Base-by-base conservation (phyloP, 92 coral and sea anemone species). In the Phymanthus crucifer region DNA sequence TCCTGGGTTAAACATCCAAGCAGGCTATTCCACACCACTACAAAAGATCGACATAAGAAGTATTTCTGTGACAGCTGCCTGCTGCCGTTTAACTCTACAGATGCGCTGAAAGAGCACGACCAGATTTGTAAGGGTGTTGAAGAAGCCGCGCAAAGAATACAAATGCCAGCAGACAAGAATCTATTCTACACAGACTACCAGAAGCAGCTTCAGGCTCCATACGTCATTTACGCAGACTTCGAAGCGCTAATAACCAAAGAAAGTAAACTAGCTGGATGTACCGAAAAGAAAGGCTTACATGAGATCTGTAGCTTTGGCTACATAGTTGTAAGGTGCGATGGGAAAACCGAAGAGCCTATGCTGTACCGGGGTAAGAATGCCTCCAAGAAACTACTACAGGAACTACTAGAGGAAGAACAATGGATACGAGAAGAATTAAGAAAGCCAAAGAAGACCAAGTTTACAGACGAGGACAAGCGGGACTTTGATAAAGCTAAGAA, bases 171-270 rank as follows among this genome's bases (percentile, higher is more conserved):
- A 36, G 26, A 70, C 36, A 23, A n/a, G 23, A 26, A 70, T 3
- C 12, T 67, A 1, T 67, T 17, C 29, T 70, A 56, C 66, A 19
- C 66, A 1, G 66, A 56, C 29, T 31, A 34, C 19, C 48, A 35
- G 2, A 70, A 70, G 27, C 74, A 70, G 11, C 3, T 70, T 24
- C 48, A 32, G 6, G 50, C 36, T 2, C 74, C 74, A 11, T 70
- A 70, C 37, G 74, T 70, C 7, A 70, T 70, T 23, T 70, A 70
- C 19, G 74, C 74, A 0, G 74, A 70, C 33, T 70, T 70, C 37
- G 48, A 70, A 26, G 17, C 74, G 1, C 6, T 68, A 2, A 68
- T 29, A 17, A 36, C 36, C 1, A 29, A 29, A 4, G 72, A 68
- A 68, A 33, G 17, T 32, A 27, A 7, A 6, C 3, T 2, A 11